Percentiles rank a stretch among this genome's conserved stretches.
Evolutionary conservation across 2,888 invertebrate genomes (phyloP).

Genomic region (Unio pictorum): DNA sequence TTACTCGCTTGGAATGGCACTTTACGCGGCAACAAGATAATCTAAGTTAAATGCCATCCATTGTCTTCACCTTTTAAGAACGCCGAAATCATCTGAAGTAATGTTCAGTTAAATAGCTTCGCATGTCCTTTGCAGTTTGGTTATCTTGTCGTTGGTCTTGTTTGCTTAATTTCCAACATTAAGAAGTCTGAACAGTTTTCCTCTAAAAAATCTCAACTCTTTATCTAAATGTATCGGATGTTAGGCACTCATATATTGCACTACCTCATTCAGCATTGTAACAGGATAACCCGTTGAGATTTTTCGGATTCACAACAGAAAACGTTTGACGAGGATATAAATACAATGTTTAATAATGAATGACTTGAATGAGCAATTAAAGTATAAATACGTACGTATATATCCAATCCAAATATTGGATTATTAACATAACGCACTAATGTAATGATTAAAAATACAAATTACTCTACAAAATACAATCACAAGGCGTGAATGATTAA

Average conservation of each 20-base stretch:
- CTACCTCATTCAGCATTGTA: conserved; percentile 26
- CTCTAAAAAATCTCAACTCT: conserved; percentile 31
- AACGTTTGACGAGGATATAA: too few relatives aligned
- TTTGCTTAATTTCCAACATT: conserved; percentile 31
- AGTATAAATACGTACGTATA: too few relatives aligned
- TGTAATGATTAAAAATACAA: too few relatives aligned
- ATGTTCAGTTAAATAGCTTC: conserved; percentile 26
- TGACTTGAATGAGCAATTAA: too few relatives aligned
- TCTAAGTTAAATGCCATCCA: conserved; percentile 29
- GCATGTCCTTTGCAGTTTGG: conserved; percentile 26
- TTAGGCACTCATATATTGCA: conserved; percentile 22
- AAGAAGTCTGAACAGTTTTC: conserved; percentile 23
- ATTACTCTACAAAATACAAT: too few relatives aligned
- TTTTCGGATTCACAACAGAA: too few relatives aligned
- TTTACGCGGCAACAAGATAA: conserved; percentile 26
- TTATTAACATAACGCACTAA: too few relatives aligned
- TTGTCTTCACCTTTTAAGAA: conserved; percentile 25
- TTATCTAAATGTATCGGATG: conserved; percentile 20
- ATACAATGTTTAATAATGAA: too few relatives aligned
- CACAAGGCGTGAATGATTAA: too few relatives aligned
- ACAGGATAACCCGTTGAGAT: too few relatives aligned
- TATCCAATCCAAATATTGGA: too few relatives aligned
- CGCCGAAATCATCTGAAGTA: conserved; percentile 23
- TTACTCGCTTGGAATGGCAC: conserved; percentile 19
- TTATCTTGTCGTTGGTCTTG: conserved; percentile 21